phyloP scores from a whole-genome alignment of 2,113 vertebrate species.

The Prolemur simus region DNA sequence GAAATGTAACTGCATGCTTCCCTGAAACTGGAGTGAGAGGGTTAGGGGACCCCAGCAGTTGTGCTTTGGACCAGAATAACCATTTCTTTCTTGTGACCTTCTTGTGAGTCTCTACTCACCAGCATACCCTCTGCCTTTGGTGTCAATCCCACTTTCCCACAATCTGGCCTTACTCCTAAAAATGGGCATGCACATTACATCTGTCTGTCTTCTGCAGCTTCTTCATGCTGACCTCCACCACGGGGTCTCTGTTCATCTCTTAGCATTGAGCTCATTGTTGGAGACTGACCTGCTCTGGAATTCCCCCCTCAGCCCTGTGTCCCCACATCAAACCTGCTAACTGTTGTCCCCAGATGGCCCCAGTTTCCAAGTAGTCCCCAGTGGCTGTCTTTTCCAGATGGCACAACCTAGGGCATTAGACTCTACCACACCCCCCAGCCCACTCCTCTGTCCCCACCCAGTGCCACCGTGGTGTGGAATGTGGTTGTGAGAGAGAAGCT shows the following conservation, averaged over 20 bases:
- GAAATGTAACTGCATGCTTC: background rate
- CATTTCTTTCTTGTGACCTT: background rate
- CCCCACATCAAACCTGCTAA: background rate
- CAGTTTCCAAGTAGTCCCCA: background rate
- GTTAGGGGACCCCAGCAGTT: background rate
- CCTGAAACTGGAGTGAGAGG: background rate
- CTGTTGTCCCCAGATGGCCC: background rate
- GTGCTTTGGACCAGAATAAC: background rate
- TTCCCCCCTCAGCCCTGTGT: background rate
- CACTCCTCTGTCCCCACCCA: background rate
- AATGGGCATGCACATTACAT: background rate
- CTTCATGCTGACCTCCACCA: too few relatives aligned
- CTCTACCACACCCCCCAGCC: background rate
- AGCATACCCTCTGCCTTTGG: background rate
- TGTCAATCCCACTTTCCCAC: background rate
- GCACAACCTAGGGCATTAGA: background rate
- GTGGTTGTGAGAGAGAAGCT: constrained; percentile 50
- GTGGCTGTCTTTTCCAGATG: background rate
- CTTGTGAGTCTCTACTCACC: background rate
- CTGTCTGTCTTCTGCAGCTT: background rate
- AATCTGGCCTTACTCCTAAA: background rate
- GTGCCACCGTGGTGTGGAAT: constrained; percentile 19
- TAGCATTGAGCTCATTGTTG: background rate
- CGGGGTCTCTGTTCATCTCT: background rate
- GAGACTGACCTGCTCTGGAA: background rate